These are phyloP conservation scores for Ophiothrix spiculata DNA, from an alignment of 35 echinoderm and acorn worm genomes.

Conservation along the genomic window DNA sequence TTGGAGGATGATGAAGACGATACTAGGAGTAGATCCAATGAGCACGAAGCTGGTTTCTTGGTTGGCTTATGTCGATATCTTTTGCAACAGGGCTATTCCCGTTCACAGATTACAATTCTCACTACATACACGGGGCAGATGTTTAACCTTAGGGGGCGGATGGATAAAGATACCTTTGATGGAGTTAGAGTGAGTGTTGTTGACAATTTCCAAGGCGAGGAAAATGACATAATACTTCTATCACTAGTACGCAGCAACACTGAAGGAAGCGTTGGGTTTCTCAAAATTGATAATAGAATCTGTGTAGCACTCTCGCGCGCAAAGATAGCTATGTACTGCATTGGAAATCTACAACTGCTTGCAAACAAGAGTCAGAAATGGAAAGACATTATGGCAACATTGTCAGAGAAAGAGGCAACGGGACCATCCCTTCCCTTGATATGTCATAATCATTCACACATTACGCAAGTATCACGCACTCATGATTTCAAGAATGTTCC, in stretches of 20 bases:
- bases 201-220: conserved; percentile 90
- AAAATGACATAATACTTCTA: conserved; percentile 82
- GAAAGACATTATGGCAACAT: conserved; percentile 24
- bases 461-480: neutral
- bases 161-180: conserved; percentile 43
- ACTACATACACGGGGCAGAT: conserved; percentile 76
- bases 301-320: conserved; percentile 58
- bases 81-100: conserved; percentile 59
- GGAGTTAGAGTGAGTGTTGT: conserved; percentile 62
- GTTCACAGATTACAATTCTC: conserved; percentile 63
- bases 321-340: conserved; percentile 52
- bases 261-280: conserved; percentile 56
- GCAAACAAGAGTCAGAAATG: conserved; percentile 21
- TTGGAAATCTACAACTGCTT: conserved; percentile 52
- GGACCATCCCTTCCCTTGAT: conserved; percentile 12
- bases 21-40: conserved; percentile 57
- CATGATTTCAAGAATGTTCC: conserved; percentile 43
- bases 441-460: conserved; percentile 45
- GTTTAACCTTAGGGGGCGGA: conserved; percentile 33
- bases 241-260: conserved; percentile 80
- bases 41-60: conserved; percentile 59
- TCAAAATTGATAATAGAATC: conserved; percentile 55
- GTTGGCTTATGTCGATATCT: conserved; percentile 66
- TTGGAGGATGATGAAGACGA: conserved; percentile 48
- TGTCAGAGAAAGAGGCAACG: neutral